Conservation (phyloP, 2,888 invertebrate genomes). For the Melieria omissa region DNA sequence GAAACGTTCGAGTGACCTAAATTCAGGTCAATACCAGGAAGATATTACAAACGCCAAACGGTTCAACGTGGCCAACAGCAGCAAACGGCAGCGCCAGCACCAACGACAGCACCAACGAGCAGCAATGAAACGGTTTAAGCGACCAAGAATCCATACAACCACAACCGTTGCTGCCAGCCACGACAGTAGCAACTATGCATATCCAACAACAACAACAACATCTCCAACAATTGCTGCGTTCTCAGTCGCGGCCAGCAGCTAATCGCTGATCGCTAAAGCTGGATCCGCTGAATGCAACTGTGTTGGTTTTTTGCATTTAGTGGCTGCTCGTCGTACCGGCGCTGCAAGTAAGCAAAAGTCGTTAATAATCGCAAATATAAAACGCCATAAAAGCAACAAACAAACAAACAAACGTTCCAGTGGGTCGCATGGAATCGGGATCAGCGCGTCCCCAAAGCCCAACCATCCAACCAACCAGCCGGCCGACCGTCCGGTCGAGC, state of each 20-base stretch:
- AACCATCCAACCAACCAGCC: too few relatives aligned
- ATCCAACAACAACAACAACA: slow-evolving; percentile 31
- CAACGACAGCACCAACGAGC: slow-evolving; percentile 35
- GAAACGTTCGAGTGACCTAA: slow-evolving; percentile 58
- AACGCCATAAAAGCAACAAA: too few relatives aligned
- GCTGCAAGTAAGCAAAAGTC: too few relatives aligned
- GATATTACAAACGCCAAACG: slow-evolving; percentile 46
- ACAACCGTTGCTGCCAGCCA: not conserved
- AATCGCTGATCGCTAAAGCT: slow-evolving; percentile 16
- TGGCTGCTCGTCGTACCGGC: too few relatives aligned
- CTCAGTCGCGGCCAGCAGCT: not conserved
- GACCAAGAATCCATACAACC: slow-evolving; percentile 21
- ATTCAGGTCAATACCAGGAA: slow-evolving; percentile 62
- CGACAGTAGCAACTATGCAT: slow-evolving; percentile 3
- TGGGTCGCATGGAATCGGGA: too few relatives aligned
- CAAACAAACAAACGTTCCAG: too few relatives aligned
- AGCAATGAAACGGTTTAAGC: slow-evolving; percentile 15
- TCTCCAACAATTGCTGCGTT: slow-evolving; percentile 12
- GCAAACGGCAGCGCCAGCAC: slow-evolving; percentile 8
- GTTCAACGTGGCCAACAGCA: not conserved
- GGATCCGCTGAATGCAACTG: slow-evolving; percentile 13
- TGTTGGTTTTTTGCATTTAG: not conserved
- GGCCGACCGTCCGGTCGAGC: too few relatives aligned
- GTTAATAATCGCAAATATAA: too few relatives aligned
- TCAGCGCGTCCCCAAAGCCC: too few relatives aligned